A percentile compares a stretch with the other conserved stretches of the same genome.
Conservation (phyloP, 2,797 vertebrate genomes). For the Pantherophis alleghaniensis region DNA sequence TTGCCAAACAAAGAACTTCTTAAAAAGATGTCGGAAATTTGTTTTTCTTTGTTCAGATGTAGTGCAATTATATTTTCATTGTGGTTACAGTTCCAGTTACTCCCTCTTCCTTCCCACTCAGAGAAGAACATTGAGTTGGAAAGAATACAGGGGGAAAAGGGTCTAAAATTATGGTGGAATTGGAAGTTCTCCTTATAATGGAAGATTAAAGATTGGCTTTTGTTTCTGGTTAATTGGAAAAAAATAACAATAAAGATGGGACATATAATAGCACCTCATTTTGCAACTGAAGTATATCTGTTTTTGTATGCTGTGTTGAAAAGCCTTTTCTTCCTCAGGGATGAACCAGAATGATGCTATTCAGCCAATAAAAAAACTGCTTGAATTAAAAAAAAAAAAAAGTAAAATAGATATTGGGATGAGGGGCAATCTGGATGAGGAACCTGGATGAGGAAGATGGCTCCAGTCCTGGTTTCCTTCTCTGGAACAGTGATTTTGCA, state of each 20-base stretch:
- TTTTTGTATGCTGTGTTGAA: background rate
- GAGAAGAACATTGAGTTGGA: background rate
- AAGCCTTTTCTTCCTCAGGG: background rate
- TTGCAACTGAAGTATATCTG: background rate
- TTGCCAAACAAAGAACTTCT: constrained; percentile 12
- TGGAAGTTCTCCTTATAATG: background rate
- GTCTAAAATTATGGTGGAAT: background rate
- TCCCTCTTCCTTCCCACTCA: background rate
- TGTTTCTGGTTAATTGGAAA: background rate
- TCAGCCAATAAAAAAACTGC: background rate
- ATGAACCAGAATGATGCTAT: too few relatives aligned
- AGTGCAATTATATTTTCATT: constrained; percentile 6
- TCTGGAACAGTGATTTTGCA: background rate
- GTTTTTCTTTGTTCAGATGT: constrained; percentile 27
- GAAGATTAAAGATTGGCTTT: background rate
- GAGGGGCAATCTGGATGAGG: background rate
- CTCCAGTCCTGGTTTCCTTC: background rate
- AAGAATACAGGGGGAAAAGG: background rate
- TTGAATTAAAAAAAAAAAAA: background rate
- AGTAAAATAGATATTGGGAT: background rate
- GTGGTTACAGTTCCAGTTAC: background rate
- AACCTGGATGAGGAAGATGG: background rate
- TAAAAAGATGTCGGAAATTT: constrained; percentile 9
- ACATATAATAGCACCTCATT: background rate
- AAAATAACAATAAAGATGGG: background rate